Evolutionary conservation across 2,888 invertebrate genomes (phyloP).

Genomic region (Cantharis flavilabris): DNA sequence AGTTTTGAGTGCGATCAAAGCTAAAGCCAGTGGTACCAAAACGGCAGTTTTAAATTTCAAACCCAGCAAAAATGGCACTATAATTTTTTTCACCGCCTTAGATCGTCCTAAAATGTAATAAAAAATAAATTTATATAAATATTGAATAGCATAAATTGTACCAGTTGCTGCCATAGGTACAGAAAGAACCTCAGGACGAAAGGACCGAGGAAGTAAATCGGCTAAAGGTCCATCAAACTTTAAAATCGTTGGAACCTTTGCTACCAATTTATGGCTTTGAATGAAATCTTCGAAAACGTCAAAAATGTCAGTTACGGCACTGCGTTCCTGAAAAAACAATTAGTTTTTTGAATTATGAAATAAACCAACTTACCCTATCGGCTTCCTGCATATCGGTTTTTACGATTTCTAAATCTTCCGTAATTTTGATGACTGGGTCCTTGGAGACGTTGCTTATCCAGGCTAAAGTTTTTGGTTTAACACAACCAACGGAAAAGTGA

Average conservation of each 20-base stretch:
- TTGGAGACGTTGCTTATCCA: slow-evolving; percentile 72
- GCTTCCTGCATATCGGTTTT: slow-evolving; percentile 61
- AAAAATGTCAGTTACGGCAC: slow-evolving; percentile 64
- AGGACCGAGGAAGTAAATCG: slow-evolving; percentile 66
- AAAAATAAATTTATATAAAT: slow-evolving; percentile 10
- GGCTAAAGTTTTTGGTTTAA: slow-evolving; percentile 76
- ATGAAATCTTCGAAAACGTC: slow-evolving; percentile 77
- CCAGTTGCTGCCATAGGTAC: slow-evolving; percentile 70
- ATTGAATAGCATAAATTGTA: slow-evolving; percentile 25
- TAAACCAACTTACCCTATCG: slow-evolving; percentile 37
- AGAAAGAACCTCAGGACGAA: slow-evolving; percentile 69
- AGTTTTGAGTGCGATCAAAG: slow-evolving; percentile 83
- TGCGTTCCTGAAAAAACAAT: slow-evolving; percentile 52
- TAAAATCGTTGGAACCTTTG: slow-evolving; percentile 72
- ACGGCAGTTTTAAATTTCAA: slow-evolving; percentile 86
- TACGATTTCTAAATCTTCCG: slow-evolving; percentile 75
- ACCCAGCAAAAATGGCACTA: slow-evolving; percentile 84
- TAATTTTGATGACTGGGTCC: slow-evolving; percentile 73
- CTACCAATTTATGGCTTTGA: slow-evolving; percentile 74
- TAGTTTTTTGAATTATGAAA: neutral
- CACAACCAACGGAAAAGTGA: slow-evolving; percentile 72
- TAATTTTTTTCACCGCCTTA: slow-evolving; percentile 77
- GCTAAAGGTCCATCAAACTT: slow-evolving; percentile 62
- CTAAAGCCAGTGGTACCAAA: slow-evolving; percentile 78
- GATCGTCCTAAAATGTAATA: slow-evolving; percentile 64